Conservation (phyloP, 2,888 invertebrate species). For the Epicampocera succincta region DNA sequence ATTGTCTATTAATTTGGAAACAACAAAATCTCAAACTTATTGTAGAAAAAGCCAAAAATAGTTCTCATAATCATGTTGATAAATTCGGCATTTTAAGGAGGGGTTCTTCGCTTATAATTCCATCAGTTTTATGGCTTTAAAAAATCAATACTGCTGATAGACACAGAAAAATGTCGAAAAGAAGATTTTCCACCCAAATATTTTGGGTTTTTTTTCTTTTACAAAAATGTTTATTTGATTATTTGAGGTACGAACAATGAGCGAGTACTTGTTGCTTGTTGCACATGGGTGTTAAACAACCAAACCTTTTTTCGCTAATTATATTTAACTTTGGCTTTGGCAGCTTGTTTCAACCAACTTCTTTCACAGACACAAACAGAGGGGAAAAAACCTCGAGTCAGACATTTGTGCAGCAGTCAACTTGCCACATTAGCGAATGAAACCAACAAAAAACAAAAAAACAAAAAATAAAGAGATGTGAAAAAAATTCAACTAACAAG, state of each 20-base stretch:
- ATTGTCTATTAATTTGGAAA: too few relatives aligned
- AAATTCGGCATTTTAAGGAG: conserved; percentile 35
- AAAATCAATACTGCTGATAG: conserved; percentile 44
- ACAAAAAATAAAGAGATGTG: background rate
- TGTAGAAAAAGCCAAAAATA: conserved; percentile 17
- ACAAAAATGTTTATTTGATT: conserved; percentile 40
- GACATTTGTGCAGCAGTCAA: conserved; percentile 36
- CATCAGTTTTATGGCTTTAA: conserved; percentile 22
- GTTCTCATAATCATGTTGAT: conserved; percentile 30
- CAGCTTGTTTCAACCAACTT: conserved; percentile 48
- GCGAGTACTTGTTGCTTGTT: conserved; percentile 51
- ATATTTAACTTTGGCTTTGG: conserved; percentile 61
- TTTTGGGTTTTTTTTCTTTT: background rate
- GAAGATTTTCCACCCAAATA: conserved; percentile 37
- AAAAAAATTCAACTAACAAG: conserved; percentile 46
- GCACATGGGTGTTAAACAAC: conserved; percentile 66
- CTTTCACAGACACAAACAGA: background rate
- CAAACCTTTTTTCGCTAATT: conserved; percentile 67
- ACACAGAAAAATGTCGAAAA: conserved; percentile 20
- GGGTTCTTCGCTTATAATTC: conserved; percentile 23
- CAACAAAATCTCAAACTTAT: background rate
- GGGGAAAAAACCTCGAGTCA: background rate
- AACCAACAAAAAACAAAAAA: background rate
- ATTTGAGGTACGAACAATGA: conserved; percentile 36
- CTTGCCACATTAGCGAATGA: conserved; percentile 41